Conservation (phyloP, 2,113 vertebrate species). For the Gambusia affinis region DNA sequence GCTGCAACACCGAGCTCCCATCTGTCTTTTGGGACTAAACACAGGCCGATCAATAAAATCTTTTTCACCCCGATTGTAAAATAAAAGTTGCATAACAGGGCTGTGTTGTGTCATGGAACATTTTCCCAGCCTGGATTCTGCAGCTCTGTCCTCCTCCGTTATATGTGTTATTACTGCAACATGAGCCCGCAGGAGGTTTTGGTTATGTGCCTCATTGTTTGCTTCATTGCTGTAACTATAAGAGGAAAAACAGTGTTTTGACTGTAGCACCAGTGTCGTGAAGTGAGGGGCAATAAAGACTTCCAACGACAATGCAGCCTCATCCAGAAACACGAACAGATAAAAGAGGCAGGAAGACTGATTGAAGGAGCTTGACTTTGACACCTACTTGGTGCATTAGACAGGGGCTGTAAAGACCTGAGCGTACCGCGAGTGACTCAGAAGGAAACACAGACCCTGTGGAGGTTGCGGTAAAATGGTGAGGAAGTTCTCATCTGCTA, state of each 20-base stretch:
- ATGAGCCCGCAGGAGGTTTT: slow-evolving; percentile 20
- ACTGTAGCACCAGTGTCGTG: slow-evolving; percentile 38
- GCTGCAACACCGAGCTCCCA: slow-evolving; percentile 42
- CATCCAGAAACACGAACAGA: slow-evolving; percentile 60
- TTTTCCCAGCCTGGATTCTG: slow-evolving; percentile 34
- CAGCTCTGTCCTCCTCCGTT: slow-evolving; percentile 7
- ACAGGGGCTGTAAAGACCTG: slow-evolving; percentile 68
- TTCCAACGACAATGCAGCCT: slow-evolving; percentile 43
- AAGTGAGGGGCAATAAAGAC: slow-evolving; percentile 68
- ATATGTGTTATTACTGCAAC: slow-evolving; percentile 28
- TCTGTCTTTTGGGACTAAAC: slow-evolving; percentile 45
- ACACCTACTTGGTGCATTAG: slow-evolving; percentile 60
- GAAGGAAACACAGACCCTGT: slow-evolving; percentile 56
- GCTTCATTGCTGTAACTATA: slow-evolving; percentile 26
- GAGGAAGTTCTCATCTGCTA: slow-evolving; percentile 59
- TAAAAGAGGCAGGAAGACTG: slow-evolving; percentile 48
- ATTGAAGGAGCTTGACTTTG: slow-evolving; percentile 60
- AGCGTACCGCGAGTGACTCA: slow-evolving; percentile 32
- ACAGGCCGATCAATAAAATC: slow-evolving; percentile 55
- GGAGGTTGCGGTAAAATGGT: slow-evolving; percentile 40
- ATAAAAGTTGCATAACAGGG: slow-evolving; percentile 35
- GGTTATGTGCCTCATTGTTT: slow-evolving; percentile 29
- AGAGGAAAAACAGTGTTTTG: slow-evolving; percentile 40
- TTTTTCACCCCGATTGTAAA: slow-evolving; percentile 33
- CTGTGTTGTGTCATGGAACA: slow-evolving; percentile 40